phyloP scores from a whole-genome alignment of 2,113 vertebrate species.

The Camelus dromedarius region DNA sequence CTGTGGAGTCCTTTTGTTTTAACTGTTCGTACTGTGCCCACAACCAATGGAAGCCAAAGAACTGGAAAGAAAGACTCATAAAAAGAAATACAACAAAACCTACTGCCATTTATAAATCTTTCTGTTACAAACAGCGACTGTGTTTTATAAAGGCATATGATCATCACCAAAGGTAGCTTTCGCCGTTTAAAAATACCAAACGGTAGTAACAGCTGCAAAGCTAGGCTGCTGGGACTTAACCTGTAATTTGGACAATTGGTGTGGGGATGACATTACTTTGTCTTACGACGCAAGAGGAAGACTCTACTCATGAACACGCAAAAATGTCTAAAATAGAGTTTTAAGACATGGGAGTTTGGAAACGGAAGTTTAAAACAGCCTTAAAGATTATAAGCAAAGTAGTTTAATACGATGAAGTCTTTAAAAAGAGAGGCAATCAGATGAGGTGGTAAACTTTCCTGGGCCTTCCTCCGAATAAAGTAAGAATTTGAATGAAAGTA shows the following conservation, averaged over 20 bases:
- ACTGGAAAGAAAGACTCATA: conserved; percentile 70
- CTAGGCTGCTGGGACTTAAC: background rate
- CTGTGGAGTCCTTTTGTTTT: background rate
- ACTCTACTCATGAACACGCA: conserved; percentile 71
- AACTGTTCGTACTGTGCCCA: background rate
- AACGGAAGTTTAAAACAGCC: conserved; percentile 67
- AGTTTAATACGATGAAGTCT: background rate
- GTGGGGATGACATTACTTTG: conserved; percentile 18
- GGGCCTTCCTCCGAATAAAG: conserved; percentile 8
- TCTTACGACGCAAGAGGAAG: conserved; percentile 65
- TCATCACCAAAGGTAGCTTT: background rate
- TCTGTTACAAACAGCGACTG: background rate
- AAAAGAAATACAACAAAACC: background rate
- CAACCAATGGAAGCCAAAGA: background rate
- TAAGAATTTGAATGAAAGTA: conserved; percentile 7
- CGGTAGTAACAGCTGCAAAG: background rate
- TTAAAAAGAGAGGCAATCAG: background rate
- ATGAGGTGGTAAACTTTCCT: background rate
- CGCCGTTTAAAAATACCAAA: conserved; percentile 63
- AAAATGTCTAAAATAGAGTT: conserved; percentile 67
- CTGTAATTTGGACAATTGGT: conserved; percentile 30
- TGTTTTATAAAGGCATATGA: conserved; percentile 3
- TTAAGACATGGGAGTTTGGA: conserved; percentile 55
- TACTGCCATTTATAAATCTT: conserved; percentile 49
- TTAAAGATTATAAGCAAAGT: conserved; percentile 58